Evolutionary conservation across 2,113 vertebrate genomes (phyloP).

Genomic region (Carettochelys insculpta): DNA sequence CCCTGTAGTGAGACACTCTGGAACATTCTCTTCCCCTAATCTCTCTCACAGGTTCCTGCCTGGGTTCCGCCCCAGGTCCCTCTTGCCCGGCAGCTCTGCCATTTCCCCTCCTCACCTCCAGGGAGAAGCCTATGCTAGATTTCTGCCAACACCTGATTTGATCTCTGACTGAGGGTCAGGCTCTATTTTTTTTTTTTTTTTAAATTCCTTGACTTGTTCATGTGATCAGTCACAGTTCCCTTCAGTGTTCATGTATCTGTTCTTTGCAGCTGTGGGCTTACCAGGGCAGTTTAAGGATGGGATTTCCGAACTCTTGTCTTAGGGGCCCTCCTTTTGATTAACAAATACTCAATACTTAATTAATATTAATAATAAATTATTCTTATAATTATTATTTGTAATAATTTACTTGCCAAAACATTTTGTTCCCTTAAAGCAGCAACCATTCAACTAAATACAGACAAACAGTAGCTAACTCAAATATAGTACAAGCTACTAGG

Average conservation of each 20-base stretch:
- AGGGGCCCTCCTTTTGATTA: not conserved
- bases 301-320: not conserved
- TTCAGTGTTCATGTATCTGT: not conserved
- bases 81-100: not conserved
- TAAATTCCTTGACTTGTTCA: not conserved
- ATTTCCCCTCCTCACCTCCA: not conserved
- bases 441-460: not conserved
- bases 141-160: not conserved
- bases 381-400: not conserved
- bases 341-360: not conserved
- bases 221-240: not conserved
- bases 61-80: not conserved
- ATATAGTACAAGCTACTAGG: not conserved
- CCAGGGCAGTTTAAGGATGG: not conserved
- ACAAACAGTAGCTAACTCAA: not conserved
- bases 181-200: not conserved
- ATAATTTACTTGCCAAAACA: not conserved
- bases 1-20: not conserved
- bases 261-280: not conserved
- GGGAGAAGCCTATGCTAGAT: not conserved
- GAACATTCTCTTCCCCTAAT: not conserved
- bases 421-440: not conserved
- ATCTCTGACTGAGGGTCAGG: not conserved
- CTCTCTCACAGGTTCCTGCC: not conserved
- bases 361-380: not conserved